These are phyloP conservation scores for Nothocercus julius DNA, from an alignment of 2,113 vertebrate species.

Conservation along the genomic window DNA sequence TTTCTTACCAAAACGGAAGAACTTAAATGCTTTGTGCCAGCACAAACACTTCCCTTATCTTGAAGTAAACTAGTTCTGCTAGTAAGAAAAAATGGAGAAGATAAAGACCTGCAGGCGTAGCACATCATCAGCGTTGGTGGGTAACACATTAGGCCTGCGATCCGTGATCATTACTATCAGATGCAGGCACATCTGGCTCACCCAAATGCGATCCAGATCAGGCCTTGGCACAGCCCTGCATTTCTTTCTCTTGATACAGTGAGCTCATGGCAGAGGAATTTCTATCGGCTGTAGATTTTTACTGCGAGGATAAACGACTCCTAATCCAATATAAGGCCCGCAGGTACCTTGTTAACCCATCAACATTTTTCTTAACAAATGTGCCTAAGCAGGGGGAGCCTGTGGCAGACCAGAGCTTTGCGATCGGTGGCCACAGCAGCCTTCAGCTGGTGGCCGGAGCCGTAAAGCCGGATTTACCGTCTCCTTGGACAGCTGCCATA, in stretches of 20 bases:
- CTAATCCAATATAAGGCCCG: background rate
- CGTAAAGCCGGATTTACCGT: conserved; percentile 42
- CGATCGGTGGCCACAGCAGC: background rate
- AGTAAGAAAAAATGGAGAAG: background rate
- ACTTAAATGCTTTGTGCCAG: background rate
- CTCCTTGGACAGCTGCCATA: conserved; percentile 33
- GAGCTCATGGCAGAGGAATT: background rate
- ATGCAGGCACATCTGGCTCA: background rate
- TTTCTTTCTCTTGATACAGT: background rate
- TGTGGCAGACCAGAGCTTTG: background rate
- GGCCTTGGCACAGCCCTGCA: background rate
- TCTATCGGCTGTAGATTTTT: background rate
- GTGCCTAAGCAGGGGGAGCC: background rate
- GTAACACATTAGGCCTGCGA: background rate
- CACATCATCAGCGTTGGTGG: background rate
- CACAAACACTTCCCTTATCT: background rate
- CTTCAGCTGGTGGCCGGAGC: background rate
- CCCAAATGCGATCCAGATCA: background rate
- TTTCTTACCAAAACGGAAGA: background rate
- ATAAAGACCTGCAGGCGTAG: background rate
- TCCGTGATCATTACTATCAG: background rate
- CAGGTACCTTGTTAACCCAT: background rate
- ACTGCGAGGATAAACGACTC: background rate
- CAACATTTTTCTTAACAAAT: background rate
- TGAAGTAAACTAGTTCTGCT: background rate